Evolutionary conservation across 35 echinoderm and acorn worm species (phyloP), one percentile per base, ranked within the genome.

Genomic region (Hemicentrotus pulcherrimus): DNA sequence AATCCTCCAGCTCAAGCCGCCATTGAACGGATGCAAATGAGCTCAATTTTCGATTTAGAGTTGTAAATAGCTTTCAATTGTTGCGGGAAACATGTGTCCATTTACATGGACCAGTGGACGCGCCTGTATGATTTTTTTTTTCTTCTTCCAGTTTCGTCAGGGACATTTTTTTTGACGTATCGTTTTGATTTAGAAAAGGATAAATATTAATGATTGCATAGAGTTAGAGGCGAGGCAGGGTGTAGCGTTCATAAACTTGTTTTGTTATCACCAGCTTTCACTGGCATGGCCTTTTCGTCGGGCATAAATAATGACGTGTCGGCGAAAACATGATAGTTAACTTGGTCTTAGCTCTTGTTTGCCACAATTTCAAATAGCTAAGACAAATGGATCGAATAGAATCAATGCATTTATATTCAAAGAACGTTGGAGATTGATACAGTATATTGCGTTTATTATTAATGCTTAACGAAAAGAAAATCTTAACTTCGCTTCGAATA

Each of bases 41-140:
- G 32, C 32, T 90, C 88, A 33, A 33, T 90, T 90, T 32, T 47
- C 88, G 12, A 45, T 90, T 45, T 90, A 19, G 33, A 33, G 88
- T 47, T 90, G 88, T 45, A 47, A 33, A 47, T 90, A 90, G 46
- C 88, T 90, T 90, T 90, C 88, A 90, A 90, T 90, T 90, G n/a
- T 90, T 45, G 88, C 88, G 88, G 46, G 32, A 45, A 46, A 47
- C 46, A 47, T 90, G 88, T 47, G 31, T 47, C 32, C 88, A 90
- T 90, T 90, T 90, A 90, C 32, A 90, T 47, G 88, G 88, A 90
- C 45, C 88, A 90, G 46, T 47, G 28, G 8, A 22, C 65, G 65
- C 65, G 65, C 18, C 65, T 78, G 24, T 78, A 28, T 78, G 24
- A 78, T 78, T 5, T 78, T 22, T 78, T 28, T 78, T 14, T 55